Evolutionary conservation across 2,113 vertebrate species (phyloP).

Genomic region (Tringa solitaria): DNA sequence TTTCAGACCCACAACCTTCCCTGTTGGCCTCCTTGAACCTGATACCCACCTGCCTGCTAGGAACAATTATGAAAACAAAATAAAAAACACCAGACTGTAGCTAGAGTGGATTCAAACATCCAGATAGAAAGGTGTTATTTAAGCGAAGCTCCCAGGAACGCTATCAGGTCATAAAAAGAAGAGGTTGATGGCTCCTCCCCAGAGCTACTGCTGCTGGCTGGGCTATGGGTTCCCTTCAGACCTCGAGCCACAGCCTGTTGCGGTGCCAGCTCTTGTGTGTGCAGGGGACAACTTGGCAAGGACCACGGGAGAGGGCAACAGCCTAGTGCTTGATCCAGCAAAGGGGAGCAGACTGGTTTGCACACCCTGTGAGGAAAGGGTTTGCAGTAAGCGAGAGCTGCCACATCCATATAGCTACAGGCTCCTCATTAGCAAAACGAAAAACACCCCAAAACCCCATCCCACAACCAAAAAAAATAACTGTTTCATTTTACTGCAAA

Average conservation of each 20-base stretch:
- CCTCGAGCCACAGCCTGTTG: not conserved
- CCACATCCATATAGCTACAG: not conserved
- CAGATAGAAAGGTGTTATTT: not conserved
- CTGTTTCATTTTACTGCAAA: not conserved
- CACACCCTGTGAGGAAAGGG: not conserved
- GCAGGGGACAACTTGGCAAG: not conserved
- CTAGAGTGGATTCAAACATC: not conserved
- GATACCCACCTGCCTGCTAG: not conserved
- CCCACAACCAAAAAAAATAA: not conserved
- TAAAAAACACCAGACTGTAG: not conserved
- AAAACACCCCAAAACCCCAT: not conserved
- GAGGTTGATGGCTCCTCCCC: not conserved
- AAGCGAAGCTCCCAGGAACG: not conserved
- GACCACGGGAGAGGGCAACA: not conserved
- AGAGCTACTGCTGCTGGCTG: not conserved
- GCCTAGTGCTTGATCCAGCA: not conserved
- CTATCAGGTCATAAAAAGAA: not conserved
- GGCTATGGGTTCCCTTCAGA: not conserved
- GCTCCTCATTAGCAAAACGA: not conserved
- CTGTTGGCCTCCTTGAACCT: not conserved
- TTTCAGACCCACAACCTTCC: not conserved
- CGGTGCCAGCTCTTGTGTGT: not conserved
- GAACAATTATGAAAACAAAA: not conserved
- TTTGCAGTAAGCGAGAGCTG: not conserved
- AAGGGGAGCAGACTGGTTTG: not conserved